Base-by-base conservation (phyloP, 2,888 invertebrate species). In the Leptinotarsa tumamoca region DNA sequence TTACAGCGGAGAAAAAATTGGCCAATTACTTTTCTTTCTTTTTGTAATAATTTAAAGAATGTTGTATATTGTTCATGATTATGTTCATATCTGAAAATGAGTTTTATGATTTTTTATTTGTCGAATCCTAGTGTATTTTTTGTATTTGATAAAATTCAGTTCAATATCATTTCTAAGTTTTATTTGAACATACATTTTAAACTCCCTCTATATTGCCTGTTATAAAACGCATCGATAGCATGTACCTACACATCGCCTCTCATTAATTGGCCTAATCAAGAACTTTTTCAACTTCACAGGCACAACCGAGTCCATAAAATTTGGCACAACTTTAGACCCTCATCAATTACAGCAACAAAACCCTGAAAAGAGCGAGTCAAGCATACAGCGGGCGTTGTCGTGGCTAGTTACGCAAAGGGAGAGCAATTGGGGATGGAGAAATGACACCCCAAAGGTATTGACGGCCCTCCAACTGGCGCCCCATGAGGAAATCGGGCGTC, bases 361-460 rank as follows among this genome's bases (percentile, higher is more conserved):
- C 67, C 56, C 68, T 43, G 77, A 77, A 73, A 74, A 84, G 66
- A 79, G 73, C 80, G 91, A 92, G 0, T 90, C 77, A 15, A 91
- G 92, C 72, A 90, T 93, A 76, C 92, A 92, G 84, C 91, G 91
- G 82, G 95, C 95, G 1, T 88, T 94, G 74, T 91, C 93, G 81
- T 80, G 80, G 80, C 71, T 82, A 50, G 71, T 78, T 43, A 79
- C 79, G 54, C 81, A 78, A 68, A 75, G 95, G 33, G 93, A 93
- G 81, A 89, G 91, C 3, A 94, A 95, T 86, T 94, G 93, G 91
- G 95, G 95, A 5, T 96, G 95, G 95, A 93, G 93, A 54, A 95
- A 95, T 83, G 95, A 95, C 84, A 96, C 96, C 0, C 94, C 96
- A 79, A 93, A 94, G 84, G 95, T 95, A 3, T 91, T 96, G 85